phyloP scores from a whole-genome alignment of 2,797 vertebrate genomes.

The Tiaroga cobitis region DNA sequence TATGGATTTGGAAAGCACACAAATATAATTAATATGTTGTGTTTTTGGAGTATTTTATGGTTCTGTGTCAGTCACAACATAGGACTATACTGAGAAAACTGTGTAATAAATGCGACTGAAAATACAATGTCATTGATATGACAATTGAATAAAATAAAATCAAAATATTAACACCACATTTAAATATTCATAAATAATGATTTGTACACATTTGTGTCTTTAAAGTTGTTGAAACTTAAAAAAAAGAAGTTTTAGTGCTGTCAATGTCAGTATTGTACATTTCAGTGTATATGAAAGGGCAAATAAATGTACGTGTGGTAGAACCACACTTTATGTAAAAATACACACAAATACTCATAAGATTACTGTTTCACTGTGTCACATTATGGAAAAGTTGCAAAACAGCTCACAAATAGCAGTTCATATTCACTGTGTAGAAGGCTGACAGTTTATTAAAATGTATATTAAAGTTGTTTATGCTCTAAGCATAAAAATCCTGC shows the following conservation, averaged over 20 bases:
- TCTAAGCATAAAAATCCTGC: not conserved
- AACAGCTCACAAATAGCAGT: not conserved
- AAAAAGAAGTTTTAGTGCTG: not conserved
- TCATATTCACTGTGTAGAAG: not conserved
- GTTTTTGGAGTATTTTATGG: not conserved
- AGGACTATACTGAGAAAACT: not conserved
- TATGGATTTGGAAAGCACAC: too few relatives aligned
- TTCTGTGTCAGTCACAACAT: not conserved
- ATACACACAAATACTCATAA: not conserved
- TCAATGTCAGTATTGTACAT: not conserved
- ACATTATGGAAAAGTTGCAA: not conserved
- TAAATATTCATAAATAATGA: not conserved
- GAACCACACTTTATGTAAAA: not conserved
- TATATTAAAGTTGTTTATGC: not conserved
- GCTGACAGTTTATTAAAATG: not conserved
- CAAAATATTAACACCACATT: not conserved
- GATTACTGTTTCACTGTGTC: not conserved
- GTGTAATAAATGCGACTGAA: not conserved
- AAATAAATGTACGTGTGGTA: not conserved
- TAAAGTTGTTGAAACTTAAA: not conserved
- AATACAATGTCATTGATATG: not conserved
- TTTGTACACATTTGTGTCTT: not conserved
- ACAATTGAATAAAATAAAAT: not conserved
- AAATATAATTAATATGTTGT: not conserved
- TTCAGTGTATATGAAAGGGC: not conserved